Percentiles rank a stretch among this genome's conserved stretches.
Conservation (phyloP, 1,140 invertebrate genomes). For the Globodera rostochiensis region DNA sequence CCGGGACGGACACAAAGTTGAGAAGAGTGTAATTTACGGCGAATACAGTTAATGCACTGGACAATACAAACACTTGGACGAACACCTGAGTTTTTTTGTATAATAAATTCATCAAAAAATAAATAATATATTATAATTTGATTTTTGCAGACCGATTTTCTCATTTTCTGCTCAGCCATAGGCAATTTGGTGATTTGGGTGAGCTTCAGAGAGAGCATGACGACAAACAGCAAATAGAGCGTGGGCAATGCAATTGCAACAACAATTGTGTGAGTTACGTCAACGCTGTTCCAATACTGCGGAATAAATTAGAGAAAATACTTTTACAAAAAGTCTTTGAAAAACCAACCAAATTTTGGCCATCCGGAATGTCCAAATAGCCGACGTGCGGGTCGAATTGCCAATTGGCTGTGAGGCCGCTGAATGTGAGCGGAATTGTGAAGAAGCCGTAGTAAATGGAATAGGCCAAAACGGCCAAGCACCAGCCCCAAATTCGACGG, state of each 20-base stretch:
- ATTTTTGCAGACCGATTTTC: not conserved
- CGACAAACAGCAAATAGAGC: constrained; percentile 5
- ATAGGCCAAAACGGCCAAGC: constrained; percentile 3
- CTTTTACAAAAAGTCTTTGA: not conserved
- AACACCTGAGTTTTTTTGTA: not conserved
- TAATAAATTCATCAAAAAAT: not conserved
- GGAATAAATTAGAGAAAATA: too few relatives aligned
- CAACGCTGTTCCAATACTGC: not conserved
- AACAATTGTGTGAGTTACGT: not conserved
- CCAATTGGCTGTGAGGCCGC: constrained; percentile 2
- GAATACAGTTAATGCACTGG: not conserved
- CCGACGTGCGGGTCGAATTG: constrained; percentile 20
- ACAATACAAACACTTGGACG: constrained; percentile 3
- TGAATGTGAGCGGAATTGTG: constrained; percentile 18
- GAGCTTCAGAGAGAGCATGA: constrained; percentile 1
- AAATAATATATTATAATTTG: not conserved
- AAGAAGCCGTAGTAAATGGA: constrained; percentile 16
- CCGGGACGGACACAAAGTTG: not conserved
- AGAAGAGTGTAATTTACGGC: not conserved
- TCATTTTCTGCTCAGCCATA: not conserved
- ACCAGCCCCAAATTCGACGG: not conserved
- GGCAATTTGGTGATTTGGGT: not conserved
- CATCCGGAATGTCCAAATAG: constrained; percentile 11
- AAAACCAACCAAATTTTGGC: not conserved
- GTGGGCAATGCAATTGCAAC: not conserved